phyloP scores from a whole-genome alignment of 2,888 invertebrate species.

The Heteromurus nitidus region DNA sequence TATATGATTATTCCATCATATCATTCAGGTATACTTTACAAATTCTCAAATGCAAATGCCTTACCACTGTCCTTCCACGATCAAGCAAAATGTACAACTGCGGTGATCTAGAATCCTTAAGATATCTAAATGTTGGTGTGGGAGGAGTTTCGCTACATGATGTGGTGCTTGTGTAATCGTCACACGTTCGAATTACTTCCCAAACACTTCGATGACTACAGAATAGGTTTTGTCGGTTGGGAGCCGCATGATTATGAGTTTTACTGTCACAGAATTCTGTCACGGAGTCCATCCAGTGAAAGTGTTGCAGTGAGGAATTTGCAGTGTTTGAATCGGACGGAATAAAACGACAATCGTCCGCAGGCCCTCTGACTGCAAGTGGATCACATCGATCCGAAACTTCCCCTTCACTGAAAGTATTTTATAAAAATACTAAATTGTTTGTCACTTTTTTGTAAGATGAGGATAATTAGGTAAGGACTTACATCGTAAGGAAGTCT shows the following conservation, averaged over 20 bases:
- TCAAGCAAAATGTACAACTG: constrained; percentile 62
- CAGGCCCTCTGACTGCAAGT: constrained; percentile 18
- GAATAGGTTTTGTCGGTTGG: constrained; percentile 66
- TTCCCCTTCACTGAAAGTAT: constrained; percentile 42
- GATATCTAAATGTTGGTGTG: constrained; percentile 23
- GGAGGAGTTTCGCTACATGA: constrained; percentile 3
- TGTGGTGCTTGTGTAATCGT: constrained; percentile 52
- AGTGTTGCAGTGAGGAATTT: constrained; percentile 61
- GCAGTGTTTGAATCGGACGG: constrained; percentile 54
- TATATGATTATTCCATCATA: constrained; percentile 2
- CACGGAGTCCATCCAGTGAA: constrained; percentile 57
- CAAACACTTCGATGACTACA: constrained; percentile 64
- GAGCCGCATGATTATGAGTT: constrained; percentile 59
- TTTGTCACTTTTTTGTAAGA: not conserved
- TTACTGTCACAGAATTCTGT: constrained; percentile 60
- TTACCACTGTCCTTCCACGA: constrained; percentile 55
- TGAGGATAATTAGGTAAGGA: not conserved
- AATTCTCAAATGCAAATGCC: not conserved
- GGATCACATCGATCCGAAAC: constrained; percentile 43
- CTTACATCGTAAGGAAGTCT: constrained; percentile 25
- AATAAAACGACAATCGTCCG: constrained; percentile 61
- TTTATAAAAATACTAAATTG: not conserved
- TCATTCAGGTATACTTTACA: not conserved
- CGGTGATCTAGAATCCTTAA: constrained; percentile 48
- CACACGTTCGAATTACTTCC: constrained; percentile 63